A percentile compares a stretch with the other conserved stretches of the same genome.
Conservation (phyloP, 2,797 vertebrate genomes). For the Hybognathus amarus region DNA sequence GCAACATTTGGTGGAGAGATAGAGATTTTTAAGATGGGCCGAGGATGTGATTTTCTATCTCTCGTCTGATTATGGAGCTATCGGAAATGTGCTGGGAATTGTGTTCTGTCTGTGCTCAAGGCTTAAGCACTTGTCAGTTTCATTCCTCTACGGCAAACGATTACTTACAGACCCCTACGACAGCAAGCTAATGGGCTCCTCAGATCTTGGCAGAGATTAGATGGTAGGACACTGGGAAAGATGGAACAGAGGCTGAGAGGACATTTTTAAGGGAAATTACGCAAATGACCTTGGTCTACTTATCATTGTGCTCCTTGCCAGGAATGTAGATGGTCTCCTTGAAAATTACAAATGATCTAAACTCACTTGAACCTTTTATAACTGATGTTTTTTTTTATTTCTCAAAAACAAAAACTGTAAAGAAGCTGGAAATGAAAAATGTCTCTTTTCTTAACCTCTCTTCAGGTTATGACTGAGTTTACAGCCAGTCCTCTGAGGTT, state of each 20-base stretch:
- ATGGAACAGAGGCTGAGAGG: slow-evolving; percentile 51
- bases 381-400: neutral
- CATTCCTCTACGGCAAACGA: slow-evolving; percentile 79
- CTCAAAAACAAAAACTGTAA: neutral
- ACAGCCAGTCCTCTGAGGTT: neutral
- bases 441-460: neutral
- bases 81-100: slow-evolving; percentile 86
- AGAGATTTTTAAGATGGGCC: slow-evolving; percentile 68
- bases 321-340: slow-evolving; percentile 30
- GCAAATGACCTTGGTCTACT: slow-evolving; percentile 55
- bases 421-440: neutral
- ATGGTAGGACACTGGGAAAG: slow-evolving; percentile 51
- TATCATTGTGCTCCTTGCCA: slow-evolving; percentile 41
- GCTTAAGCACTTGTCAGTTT: slow-evolving; percentile 85
- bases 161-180: slow-evolving; percentile 82
- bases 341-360: slow-evolving; percentile 28
- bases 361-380: slow-evolving; percentile 1
- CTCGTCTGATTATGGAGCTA: slow-evolving; percentile 81
- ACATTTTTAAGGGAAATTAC: slow-evolving; percentile 56
- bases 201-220: slow-evolving; percentile 57
- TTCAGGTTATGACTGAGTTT: neutral
- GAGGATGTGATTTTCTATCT: slow-evolving; percentile 72
- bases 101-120: slow-evolving; percentile 82
- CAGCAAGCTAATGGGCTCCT: slow-evolving; percentile 78
- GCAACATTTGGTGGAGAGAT: slow-evolving; percentile 33